Evolutionary conservation across 2,888 invertebrate genomes (phyloP), one percentile per base, ranked within the genome.

Genomic region (Charanyca ferruginea): DNA sequence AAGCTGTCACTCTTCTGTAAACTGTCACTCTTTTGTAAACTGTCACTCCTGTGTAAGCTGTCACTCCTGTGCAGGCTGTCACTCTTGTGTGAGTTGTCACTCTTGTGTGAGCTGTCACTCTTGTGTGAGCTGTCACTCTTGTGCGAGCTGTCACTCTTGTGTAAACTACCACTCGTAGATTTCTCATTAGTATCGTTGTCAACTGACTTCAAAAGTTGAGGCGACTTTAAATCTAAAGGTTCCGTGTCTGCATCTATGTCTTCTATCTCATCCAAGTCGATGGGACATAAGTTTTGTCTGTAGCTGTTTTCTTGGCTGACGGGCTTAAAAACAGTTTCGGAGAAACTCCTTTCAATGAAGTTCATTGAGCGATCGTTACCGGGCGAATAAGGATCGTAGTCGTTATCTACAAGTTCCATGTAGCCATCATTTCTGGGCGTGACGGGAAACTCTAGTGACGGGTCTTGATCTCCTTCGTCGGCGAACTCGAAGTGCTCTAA

Each of bases 391-490:
- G 69, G 28, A n/a, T 95, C 87, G 86, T 91, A 87, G 80, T 96
- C 91, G 85, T 96, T 89, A 85, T 94, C 94, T 3, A 94, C 93
- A 6, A 94, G 85, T 66, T 94, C 94, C 93, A 95, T 94, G 75
- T 93, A 95, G 9, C 93, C 93, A 58, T 90, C 90, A 74, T 94
- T 94, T 44, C 85, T 88, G 1, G 90, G 93, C 2, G 89, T 90
- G 1, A 77, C 75, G 2, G 93, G 91, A 1, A 85, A 96, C 81
- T 97, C 97, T 4, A 97, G 94, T 18, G 97, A 96, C 22, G 97
- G 96, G n/a, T 97, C 97, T 85, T 98, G 98, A 0, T 97, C 98
- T 0, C 98, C 98, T 0, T 98, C 98, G 86, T 98, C 98, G 96
- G 98, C 98, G 86, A 97, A 98, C 86, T 98, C 98, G 77, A 98